These are phyloP conservation scores for Magallana gigas DNA, from an alignment of 1,140 invertebrate species.

Conservation along the genomic window DNA sequence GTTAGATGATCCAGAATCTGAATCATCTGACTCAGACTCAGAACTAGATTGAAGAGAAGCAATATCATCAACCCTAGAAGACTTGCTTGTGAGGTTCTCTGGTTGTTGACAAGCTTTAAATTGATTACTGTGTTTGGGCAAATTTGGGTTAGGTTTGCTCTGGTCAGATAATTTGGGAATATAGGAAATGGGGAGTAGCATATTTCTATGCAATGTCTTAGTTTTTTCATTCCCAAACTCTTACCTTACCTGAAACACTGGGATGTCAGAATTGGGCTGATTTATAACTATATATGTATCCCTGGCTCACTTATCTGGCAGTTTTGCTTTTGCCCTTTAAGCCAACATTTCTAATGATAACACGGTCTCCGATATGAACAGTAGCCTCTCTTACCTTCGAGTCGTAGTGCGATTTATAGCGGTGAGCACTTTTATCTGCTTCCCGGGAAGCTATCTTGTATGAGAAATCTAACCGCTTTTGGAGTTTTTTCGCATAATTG, in stretches of 20 bases:
- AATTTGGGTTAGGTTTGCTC: not conserved
- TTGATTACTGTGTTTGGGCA: not conserved
- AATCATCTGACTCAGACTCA: not conserved
- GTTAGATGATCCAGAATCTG: slow-evolving; percentile 11
- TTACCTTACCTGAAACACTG: slow-evolving; percentile 30
- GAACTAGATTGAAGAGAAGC: not conserved
- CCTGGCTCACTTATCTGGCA: slow-evolving; percentile 40
- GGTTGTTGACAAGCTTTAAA: not conserved
- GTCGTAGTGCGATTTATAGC: slow-evolving; percentile 39
- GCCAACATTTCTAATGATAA: slow-evolving; percentile 44
- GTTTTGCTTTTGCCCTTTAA: slow-evolving; percentile 43
- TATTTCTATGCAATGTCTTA: slow-evolving; percentile 49
- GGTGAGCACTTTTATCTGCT: slow-evolving; percentile 12
- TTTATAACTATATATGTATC: slow-evolving; percentile 37
- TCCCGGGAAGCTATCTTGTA: slow-evolving; percentile 29
- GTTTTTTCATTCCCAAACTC: not conserved
- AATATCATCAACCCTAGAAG: not conserved
- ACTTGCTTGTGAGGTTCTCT: not conserved
- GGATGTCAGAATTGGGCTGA: slow-evolving; percentile 48
- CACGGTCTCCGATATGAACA: slow-evolving; percentile 40
- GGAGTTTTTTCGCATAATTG: slow-evolving; percentile 18
- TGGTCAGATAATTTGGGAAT: slow-evolving; percentile 11
- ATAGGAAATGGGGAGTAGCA: slow-evolving; percentile 40
- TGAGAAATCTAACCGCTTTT: slow-evolving; percentile 27
- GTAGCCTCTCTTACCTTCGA: slow-evolving; percentile 25